These are phyloP conservation scores for Meleagris gallopavo DNA, from an alignment of 2,113 vertebrate species.

Conservation along the genomic window DNA sequence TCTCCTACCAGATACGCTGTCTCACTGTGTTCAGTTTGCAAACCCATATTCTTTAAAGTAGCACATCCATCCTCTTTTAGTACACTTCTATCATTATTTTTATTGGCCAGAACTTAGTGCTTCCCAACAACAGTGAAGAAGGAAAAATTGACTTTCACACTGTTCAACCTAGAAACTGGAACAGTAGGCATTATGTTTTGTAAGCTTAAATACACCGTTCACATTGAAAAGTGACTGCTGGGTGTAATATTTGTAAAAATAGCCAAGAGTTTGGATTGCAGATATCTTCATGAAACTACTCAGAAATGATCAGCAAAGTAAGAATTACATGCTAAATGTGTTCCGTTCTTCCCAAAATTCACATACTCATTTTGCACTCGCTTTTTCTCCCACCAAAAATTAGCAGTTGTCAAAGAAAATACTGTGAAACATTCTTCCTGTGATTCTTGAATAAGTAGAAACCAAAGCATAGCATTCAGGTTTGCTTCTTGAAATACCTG, in stretches of 20 bases:
- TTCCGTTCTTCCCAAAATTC: background rate
- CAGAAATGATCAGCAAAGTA: background rate
- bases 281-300: background rate
- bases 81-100: constrained; percentile 60
- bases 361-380: background rate
- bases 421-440: background rate
- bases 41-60: constrained; percentile 62
- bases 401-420: background rate
- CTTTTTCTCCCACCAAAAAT: background rate
- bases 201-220: background rate
- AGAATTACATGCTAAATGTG: background rate
- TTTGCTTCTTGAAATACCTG: background rate
- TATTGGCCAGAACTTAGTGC: constrained; percentile 46
- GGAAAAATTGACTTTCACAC: constrained; percentile 64
- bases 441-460: background rate
- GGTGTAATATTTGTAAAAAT: background rate
- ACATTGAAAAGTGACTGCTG: background rate
- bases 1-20: constrained; percentile 58
- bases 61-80: constrained; percentile 65
- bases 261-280: background rate
- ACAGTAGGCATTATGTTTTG: constrained; percentile 8
- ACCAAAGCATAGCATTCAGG: background rate
- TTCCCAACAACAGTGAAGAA: constrained; percentile 64
- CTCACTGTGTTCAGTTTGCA: constrained; percentile 65
- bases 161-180: constrained; percentile 63